Evolutionary conservation across 2,888 invertebrate genomes (phyloP).

Genomic region (Bellardia pandia): DNA sequence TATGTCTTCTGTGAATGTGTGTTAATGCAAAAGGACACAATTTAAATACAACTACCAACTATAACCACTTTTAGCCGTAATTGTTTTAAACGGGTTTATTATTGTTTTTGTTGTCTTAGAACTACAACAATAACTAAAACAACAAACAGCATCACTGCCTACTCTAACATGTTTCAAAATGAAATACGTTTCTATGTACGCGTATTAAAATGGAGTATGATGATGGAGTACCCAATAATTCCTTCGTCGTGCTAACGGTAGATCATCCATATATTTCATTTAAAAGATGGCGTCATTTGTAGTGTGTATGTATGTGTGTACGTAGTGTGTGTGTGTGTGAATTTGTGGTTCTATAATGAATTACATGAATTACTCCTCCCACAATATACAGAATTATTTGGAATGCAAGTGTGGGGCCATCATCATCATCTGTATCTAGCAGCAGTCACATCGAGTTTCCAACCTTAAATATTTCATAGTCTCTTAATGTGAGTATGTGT

Average conservation of each 20-base stretch:
- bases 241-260: conserved; percentile 41
- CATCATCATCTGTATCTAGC: not conserved
- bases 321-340: not conserved
- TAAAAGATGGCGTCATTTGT: conserved; percentile 70
- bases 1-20: conserved; percentile 32
- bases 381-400: conserved; percentile 44
- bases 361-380: conserved; percentile 72
- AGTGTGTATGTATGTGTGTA: not conserved
- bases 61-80: conserved; percentile 55
- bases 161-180: conserved; percentile 45
- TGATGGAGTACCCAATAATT: conserved; percentile 32
- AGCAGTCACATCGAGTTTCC: conserved; percentile 1
- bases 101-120: conserved; percentile 49
- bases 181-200: conserved; percentile 15
- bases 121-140: conserved; percentile 44
- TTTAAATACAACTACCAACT: conserved; percentile 37
- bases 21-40: conserved; percentile 41
- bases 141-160: conserved; percentile 40
- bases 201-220: conserved; percentile 40
- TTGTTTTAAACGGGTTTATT: conserved; percentile 51
- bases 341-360: conserved; percentile 68
- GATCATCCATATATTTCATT: conserved; percentile 71
- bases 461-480: conserved; percentile 10
- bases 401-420: conserved; percentile 33
- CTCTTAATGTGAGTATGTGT: not conserved